Conservation (phyloP, 2,888 invertebrate species). For the Leuctra nigra region DNA sequence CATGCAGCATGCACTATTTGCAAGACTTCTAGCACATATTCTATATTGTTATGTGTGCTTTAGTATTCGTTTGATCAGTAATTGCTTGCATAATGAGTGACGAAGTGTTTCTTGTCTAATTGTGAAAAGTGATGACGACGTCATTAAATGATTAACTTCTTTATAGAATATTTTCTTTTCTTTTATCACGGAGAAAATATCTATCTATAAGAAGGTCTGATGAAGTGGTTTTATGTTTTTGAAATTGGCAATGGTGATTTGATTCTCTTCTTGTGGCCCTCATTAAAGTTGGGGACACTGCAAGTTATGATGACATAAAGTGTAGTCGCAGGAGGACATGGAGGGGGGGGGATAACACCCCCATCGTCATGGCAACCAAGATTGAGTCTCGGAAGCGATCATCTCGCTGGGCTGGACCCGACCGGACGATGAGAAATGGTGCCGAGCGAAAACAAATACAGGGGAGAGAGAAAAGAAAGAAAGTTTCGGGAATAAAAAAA, state of each 20-base stretch:
- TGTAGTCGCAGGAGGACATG: slow-evolving; percentile 4
- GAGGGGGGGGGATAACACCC: neutral
- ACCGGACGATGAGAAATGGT: neutral
- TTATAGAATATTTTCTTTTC: too few relatives aligned
- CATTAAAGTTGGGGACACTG: slow-evolving; percentile 23
- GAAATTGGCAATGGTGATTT: slow-evolving; percentile 11
- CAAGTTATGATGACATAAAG: slow-evolving; percentile 24
- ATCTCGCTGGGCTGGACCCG: neutral
- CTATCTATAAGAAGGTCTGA: too few relatives aligned
- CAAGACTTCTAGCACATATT: too few relatives aligned
- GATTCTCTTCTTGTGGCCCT: slow-evolving; percentile 8
- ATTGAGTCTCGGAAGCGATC: slow-evolving; percentile 14
- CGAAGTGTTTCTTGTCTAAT: too few relatives aligned
- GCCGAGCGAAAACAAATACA: neutral
- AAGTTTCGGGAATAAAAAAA: neutral
- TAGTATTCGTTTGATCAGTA: too few relatives aligned
- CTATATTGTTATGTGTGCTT: too few relatives aligned
- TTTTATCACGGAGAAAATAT: too few relatives aligned
- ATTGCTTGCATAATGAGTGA: too few relatives aligned
- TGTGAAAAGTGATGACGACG: too few relatives aligned
- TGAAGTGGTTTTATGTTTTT: slow-evolving; percentile 20
- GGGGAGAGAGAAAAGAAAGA: neutral
- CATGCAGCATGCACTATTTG: too few relatives aligned
- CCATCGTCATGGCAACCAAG: slow-evolving; percentile 24
- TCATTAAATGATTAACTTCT: too few relatives aligned